Conservation (phyloP, 2,113 vertebrate genomes). For the Synodontis membranacea region DNA sequence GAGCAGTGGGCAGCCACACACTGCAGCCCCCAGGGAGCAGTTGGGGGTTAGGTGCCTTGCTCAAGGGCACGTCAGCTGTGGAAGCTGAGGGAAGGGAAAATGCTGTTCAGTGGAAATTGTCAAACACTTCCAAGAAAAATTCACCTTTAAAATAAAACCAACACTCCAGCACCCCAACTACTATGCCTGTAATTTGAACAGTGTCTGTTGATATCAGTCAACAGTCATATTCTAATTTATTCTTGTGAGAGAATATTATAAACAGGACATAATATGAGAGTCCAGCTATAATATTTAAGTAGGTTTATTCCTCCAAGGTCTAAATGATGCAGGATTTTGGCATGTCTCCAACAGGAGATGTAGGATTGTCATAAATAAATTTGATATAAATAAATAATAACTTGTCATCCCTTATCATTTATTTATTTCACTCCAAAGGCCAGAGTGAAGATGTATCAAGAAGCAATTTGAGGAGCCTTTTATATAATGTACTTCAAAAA, state of each 20-base stretch:
- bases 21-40: too few species aligned
- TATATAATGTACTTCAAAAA: background rate
- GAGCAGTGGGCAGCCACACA: too few species aligned
- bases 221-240: background rate
- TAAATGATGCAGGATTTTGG: background rate
- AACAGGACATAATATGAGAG: background rate
- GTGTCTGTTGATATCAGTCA: background rate
- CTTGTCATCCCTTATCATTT: background rate
- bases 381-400: background rate
- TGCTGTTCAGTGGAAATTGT: background rate
- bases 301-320: background rate
- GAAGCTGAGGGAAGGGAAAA: too few species aligned
- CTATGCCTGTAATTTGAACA: background rate
- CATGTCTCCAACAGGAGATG: background rate
- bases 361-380: background rate
- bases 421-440: background rate
- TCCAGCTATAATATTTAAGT: background rate
- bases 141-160: background rate
- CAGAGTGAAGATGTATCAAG: background rate
- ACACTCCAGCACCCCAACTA: too few species aligned
- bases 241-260: background rate
- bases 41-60: too few species aligned
- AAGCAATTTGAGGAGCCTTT: too few species aligned
- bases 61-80: too few species aligned
- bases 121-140: background rate